Evolutionary conservation across 2,888 invertebrate species (phyloP).

Genomic region (Acronicta leporina): DNA sequence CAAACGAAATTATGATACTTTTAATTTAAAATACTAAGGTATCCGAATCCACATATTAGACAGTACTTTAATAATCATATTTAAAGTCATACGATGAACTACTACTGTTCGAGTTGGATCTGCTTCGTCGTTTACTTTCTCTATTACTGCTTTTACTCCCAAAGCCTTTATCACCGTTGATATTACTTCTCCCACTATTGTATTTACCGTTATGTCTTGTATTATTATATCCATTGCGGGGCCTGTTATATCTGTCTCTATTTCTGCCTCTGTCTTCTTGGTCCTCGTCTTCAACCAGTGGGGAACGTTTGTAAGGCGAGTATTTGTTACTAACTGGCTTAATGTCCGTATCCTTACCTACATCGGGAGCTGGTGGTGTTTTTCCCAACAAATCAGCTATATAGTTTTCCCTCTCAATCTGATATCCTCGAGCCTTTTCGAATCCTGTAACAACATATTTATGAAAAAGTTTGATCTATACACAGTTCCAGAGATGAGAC

Average conservation of each 20-base stretch:
- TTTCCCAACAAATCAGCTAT: slow-evolving; percentile 76
- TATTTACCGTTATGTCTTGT: slow-evolving; percentile 7
- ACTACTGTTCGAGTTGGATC: slow-evolving; percentile 44
- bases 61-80: slow-evolving; percentile 64
- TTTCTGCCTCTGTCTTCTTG: slow-evolving; percentile 14
- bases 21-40: not conserved
- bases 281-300: slow-evolving; percentile 50
- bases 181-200: slow-evolving; percentile 6
- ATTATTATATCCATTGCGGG: slow-evolving; percentile 23
- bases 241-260: slow-evolving; percentile 40
- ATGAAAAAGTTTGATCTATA: not conserved
- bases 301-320: slow-evolving; percentile 43
- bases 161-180: slow-evolving; percentile 5
- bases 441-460: slow-evolving; percentile 85
- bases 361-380: slow-evolving; percentile 62
- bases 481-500: not conserved
- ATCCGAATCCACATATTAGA: not conserved
- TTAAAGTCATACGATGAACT: slow-evolving; percentile 64
- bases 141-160: slow-evolving; percentile 23
- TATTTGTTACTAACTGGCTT: slow-evolving; percentile 54
- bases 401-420: slow-evolving; percentile 90
- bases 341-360: slow-evolving; percentile 61
- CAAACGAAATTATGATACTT: not conserved
- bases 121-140: slow-evolving; percentile 31
- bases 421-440: slow-evolving; percentile 90